Percentiles rank a stretch among this genome's conserved stretches.
Conservation (phyloP, 2,113 vertebrate genomes). For the Chloroceryle aenea region DNA sequence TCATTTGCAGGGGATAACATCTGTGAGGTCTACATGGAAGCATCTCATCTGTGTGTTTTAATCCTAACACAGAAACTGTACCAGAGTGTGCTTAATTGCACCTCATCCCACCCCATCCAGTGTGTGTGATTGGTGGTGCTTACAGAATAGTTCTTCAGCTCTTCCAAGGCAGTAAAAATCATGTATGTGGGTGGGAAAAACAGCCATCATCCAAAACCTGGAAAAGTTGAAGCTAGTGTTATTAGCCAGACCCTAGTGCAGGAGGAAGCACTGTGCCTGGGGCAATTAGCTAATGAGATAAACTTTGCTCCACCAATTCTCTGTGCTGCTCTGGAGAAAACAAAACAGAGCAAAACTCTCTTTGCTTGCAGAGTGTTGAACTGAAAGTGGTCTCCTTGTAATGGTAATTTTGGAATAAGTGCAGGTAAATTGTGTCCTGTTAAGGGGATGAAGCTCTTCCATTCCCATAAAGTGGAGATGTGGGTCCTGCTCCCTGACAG, state of each 20-base stretch:
- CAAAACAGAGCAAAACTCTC: neutral
- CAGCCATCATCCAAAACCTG: neutral
- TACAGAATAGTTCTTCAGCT: neutral
- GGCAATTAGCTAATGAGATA: neutral
- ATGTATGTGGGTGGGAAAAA: neutral
- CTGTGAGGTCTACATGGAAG: neutral
- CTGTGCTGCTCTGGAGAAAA: neutral
- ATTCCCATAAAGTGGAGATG: neutral
- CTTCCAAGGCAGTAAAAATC: neutral
- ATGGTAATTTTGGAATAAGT: neutral
- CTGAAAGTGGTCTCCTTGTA: neutral
- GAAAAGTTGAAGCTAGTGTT: neutral
- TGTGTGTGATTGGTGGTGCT: accelerated
- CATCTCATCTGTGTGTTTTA: neutral
- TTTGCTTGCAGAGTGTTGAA: neutral
- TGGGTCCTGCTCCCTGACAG: neutral
- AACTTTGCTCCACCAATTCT: neutral
- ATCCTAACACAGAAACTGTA: neutral
- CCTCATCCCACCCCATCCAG: accelerated
- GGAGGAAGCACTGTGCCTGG: neutral
- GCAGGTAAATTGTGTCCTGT: neutral
- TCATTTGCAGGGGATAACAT: neutral
- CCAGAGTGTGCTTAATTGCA: accelerated
- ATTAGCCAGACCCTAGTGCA: neutral
- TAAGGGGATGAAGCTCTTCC: neutral